Base-by-base conservation (phyloP, 2,797 vertebrate species). In the Salmo trutta region DNA sequence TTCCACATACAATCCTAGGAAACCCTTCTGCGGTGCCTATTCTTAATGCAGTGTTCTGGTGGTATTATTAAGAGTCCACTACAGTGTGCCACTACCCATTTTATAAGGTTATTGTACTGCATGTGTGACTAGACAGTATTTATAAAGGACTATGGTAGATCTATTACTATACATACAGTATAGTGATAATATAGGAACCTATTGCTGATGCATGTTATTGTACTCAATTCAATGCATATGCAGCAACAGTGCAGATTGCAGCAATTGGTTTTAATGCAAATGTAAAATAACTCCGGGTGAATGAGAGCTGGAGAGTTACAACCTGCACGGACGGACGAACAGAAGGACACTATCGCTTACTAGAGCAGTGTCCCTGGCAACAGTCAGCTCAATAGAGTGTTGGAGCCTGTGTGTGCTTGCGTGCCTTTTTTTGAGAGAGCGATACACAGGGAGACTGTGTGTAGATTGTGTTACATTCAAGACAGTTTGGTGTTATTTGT, bases 1-100 rank as follows among this genome's bases (percentile, higher is more conserved):
- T 77, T 79, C 21, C 71, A 73, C 70, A 68, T 81, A 92, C 91
- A 93, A 92, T 93, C 88, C 72, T 31, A 91, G 91, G 90, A 93
- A 92, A 76, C 88, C 87, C 88, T 88, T 85, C 91, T 91, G 88
- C 79, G 24, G 15, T 56, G 24, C 66, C 80, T 75, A 67, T 83
- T 89, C 82, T 12, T 8, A 12, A 62, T 7, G 15, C n/a, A 83
- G 82, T 88, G 85, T 83, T 2, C 8, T 8, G 8, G 8, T 75
- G 82, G 41, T 86, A 82, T 74, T 81, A 86, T 85, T 86, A 78
- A 82, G 41, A 4, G 67, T 31, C 62, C 24, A 8, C 67, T 27
- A 56, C 70, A 33, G 16, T 81, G 82, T 80, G 80, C 81, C 71
- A 75, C 41, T 74, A 31, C 3, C 59, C 75, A 47, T 47, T 47